These are phyloP conservation scores for Nycticorax nycticorax DNA, from an alignment of 2,113 vertebrate genomes.

Conservation along the genomic window DNA sequence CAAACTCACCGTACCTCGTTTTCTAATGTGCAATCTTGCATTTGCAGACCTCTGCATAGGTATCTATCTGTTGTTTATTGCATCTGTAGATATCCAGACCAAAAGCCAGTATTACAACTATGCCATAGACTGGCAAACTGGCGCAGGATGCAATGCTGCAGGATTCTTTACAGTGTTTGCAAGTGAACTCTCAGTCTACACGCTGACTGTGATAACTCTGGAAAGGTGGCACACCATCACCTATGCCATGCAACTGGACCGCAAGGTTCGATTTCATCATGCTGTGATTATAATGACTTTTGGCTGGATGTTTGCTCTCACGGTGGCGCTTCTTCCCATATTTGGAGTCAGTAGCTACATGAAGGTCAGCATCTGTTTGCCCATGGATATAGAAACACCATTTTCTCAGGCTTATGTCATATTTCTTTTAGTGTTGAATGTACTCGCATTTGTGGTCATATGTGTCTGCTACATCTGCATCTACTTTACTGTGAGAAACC, in stretches of 20 bases:
- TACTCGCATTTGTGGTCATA: slow-evolving; percentile 87
- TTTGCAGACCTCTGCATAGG: slow-evolving; percentile 97
- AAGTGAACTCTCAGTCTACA: slow-evolving; percentile 94
- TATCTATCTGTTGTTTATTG: slow-evolving; percentile 90
- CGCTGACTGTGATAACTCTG: slow-evolving; percentile 89
- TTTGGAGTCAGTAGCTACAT: slow-evolving; percentile 92
- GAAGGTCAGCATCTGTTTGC: slow-evolving; percentile 96
- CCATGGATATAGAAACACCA: slow-evolving; percentile 90
- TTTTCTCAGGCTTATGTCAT: slow-evolving; percentile 87
- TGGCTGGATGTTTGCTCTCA: slow-evolving; percentile 89
- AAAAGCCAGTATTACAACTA: slow-evolving; percentile 90
- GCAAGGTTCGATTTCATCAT: slow-evolving; percentile 86
- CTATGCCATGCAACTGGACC: slow-evolving; percentile 89
- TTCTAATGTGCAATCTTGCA: slow-evolving; percentile 96
- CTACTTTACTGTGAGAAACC: slow-evolving; percentile 90
- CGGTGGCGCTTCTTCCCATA: slow-evolving; percentile 84
- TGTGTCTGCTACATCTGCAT: slow-evolving; percentile 92
- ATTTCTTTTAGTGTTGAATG: slow-evolving; percentile 87
- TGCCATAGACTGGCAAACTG: slow-evolving; percentile 93
- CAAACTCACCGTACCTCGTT: slow-evolving; percentile 93
- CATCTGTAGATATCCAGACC: slow-evolving; percentile 86
- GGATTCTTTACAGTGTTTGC: slow-evolving; percentile 96
- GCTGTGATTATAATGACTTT: slow-evolving; percentile 83
- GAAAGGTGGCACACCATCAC: slow-evolving; percentile 98
- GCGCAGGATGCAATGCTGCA: slow-evolving; percentile 84